Evolutionary conservation across 2,888 invertebrate genomes (phyloP), one percentile per base, ranked within the genome.

Genomic region (Catocala sponsa): DNA sequence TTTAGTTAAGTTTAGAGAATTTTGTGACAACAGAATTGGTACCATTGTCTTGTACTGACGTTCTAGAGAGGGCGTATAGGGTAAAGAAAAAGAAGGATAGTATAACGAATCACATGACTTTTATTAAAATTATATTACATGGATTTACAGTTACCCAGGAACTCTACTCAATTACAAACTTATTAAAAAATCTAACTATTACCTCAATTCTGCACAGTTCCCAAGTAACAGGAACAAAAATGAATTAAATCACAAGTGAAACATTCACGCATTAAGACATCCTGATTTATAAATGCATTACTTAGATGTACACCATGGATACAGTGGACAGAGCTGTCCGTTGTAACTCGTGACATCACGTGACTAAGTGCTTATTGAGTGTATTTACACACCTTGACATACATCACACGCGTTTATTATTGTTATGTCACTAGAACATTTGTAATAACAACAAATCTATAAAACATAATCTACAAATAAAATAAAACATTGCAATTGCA

Each of bases 41-140:
- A n/a, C n/a, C n/a, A n/a, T n/a, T n/a, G n/a, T 25, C 25, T 25
- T 25, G 25, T 25, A 25, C 25, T 25, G 25, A 25, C 25, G 25
- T 25, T n/a, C 2, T 25, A 25, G 25, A 2, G 1, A 25, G 25
- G 25, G 25, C 25, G 7, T 38, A 38, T 7, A 38, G 9, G 9
- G 32, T 4, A 11, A 10, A 59, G n/a, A 52, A 25, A 56, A 46
- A 54, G 51, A 52, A 44, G 38, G 15, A 41, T 43, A 25, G 13
- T 15, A 33, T 58, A 68, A 70, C 63, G 55, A 73, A 68, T 63
- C 64, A 71, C 65, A 71, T 76, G 63, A 68, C 57, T 64, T 74
- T 76, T 69, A 76, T 71, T 76, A 65, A 76, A 71, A 76, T 69
- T 66, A 71, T 59, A 66, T 76, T 69, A 69, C 62, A 76, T 52